A percentile compares a stretch with the other conserved stretches of the same genome.
phyloP scores from a whole-genome alignment of 2,888 invertebrate species.

The Eucriotettix oculatus region DNA sequence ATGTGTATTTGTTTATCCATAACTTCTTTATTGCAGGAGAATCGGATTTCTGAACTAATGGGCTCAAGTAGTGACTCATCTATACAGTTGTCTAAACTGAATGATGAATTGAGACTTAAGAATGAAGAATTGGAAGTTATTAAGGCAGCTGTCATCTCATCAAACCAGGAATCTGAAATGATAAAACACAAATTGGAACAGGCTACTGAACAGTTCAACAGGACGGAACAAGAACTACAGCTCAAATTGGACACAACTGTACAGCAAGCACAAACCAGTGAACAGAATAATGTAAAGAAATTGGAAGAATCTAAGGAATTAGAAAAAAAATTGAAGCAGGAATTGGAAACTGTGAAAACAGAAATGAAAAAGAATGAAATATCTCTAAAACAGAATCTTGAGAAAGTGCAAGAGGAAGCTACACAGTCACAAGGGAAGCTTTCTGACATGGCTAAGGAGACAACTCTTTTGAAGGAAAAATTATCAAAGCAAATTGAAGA shows the following conservation, averaged over 20 bases:
- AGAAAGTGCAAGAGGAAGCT: too few species aligned
- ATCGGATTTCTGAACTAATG: slow-evolving; percentile 34
- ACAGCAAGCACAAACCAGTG: slow-evolving; percentile 26
- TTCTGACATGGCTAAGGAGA: too few species aligned
- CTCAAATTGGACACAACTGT: slow-evolving; percentile 16
- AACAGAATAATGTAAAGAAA: slow-evolving; percentile 25
- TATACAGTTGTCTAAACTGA: slow-evolving; percentile 36
- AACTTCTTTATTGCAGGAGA: slow-evolving; percentile 17
- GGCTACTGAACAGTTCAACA: slow-evolving; percentile 18
- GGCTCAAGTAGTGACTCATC: slow-evolving; percentile 41
- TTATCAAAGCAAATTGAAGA: too few species aligned
- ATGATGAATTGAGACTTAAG: slow-evolving; percentile 36
- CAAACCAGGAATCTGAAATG: slow-evolving; percentile 14
- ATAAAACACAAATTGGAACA: slow-evolving; percentile 31
- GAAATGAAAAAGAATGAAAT: slow-evolving; percentile 23
- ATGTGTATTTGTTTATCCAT: too few species aligned
- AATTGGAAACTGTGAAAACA: slow-evolving; percentile 19
- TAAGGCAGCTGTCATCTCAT: slow-evolving; percentile 15
- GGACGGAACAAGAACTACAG: slow-evolving; percentile 16
- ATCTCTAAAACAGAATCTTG: slow-evolving; percentile 21
- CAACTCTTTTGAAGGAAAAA: too few species aligned
- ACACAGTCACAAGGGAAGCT: too few species aligned
- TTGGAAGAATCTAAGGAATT: slow-evolving; percentile 27
- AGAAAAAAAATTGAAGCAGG: slow-evolving; percentile 25
- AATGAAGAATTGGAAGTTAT: slow-evolving; percentile 27